Base-by-base conservation (phyloP, 2,113 vertebrate genomes). In the Sapayoa aenigma region DNA sequence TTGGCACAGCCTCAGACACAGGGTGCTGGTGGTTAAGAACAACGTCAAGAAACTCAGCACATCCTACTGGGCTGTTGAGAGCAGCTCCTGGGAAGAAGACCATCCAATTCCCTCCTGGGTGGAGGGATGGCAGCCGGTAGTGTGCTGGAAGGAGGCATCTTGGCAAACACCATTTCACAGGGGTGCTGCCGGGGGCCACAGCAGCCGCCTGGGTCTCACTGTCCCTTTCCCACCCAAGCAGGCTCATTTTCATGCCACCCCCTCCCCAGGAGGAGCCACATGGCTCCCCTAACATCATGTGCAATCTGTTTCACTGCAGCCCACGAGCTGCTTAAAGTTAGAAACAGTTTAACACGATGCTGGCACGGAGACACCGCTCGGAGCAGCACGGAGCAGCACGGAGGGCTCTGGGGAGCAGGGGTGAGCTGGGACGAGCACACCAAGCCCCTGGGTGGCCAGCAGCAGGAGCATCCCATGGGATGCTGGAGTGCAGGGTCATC, bases 291-390 rank as follows among this genome's bases (percentile, higher is more conserved):
- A 72, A 9, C 46, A 5, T 75, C 50, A 19, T 18, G 81, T 74
- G 92, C 37, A 30, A 87, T 3, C 37, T 19, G 41, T 53, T 79
- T 71, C 24, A 3, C 77, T 62, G 75, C 95, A 92, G 81, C 95
- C 94, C 89, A 94, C 87, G 1, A 27, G 72, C 82, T 6, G 72
- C 69, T 62, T 87, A 91, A 94, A 94, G 84, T 91, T 77, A 93
- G 93, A 72, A 92, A 44, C 30, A 28, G 71, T 24, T 71, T 8
- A n/a, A 47, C 12, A 4, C 4, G 78, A 46, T 17, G 69, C 75
- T 27, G 27, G 55, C 59, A 8, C 68, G 2, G 9, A 59, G 59
- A 22, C 1, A 2, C 16, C 4, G 1, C 37, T 53, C 7, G 0
- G 5, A 80, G 73, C 72, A 47, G 60, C 66, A 30, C 7, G 0